Percentiles rank a stretch among this genome's conserved stretches.
Conservation (phyloP, 2,113 vertebrate species). For the Anoura caudifer region DNA sequence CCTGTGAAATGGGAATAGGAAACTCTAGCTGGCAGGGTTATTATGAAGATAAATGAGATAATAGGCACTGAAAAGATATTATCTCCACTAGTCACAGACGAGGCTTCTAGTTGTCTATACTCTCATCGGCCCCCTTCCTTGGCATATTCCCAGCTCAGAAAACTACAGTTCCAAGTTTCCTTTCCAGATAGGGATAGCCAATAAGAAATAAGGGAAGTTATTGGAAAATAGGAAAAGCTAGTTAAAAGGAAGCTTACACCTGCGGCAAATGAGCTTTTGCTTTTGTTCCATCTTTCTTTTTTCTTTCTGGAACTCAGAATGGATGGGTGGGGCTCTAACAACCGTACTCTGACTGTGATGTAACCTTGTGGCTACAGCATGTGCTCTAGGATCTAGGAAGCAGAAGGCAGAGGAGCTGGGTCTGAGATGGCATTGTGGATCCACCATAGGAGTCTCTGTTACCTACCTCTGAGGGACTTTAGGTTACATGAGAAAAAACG, state of each 20-base stretch:
- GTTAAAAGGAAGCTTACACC: background rate
- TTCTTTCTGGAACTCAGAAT: background rate
- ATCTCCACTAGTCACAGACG: background rate
- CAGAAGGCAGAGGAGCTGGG: background rate
- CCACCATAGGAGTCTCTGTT: background rate
- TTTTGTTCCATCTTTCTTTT: background rate
- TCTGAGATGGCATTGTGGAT: background rate
- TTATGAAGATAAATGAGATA: background rate
- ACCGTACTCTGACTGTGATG: rapidly evolving
- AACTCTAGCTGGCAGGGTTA: background rate
- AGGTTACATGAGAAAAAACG: background rate
- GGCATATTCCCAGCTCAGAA: background rate
- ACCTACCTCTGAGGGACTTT: background rate
- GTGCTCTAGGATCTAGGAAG: background rate
- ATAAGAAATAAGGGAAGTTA: background rate
- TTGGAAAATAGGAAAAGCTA: background rate
- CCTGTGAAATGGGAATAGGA: background rate
- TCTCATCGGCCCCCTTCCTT: background rate
- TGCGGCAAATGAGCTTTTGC: background rate
- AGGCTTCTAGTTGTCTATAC: background rate
- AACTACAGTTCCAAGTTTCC: background rate
- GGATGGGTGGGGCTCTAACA: background rate
- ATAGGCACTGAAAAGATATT: background rate
- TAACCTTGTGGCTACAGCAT: background rate
- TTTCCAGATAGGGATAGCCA: background rate